A percentile compares a stretch with the other conserved stretches of the same genome.
phyloP scores from a whole-genome alignment of 35 echinoderm and acorn worm species.

The Lytechinus pictus region DNA sequence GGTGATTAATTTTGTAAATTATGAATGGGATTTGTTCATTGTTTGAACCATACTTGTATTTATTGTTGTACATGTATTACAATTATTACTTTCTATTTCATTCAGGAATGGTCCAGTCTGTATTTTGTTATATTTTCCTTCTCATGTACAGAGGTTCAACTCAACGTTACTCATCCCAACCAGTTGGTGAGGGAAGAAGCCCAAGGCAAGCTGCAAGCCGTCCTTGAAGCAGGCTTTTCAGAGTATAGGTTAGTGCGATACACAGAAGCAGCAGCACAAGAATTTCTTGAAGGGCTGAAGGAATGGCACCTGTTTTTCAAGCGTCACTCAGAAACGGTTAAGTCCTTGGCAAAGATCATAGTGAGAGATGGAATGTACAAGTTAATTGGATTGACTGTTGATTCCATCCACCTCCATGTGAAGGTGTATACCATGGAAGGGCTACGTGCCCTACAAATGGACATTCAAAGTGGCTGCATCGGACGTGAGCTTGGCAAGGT shows the following conservation, averaged over 20 bases:
- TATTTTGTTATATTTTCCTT: neutral
- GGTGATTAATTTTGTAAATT: too few relatives aligned
- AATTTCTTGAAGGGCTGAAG: neutral
- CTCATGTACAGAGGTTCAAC: neutral
- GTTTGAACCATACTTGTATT: too few relatives aligned
- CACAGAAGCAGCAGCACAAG: neutral
- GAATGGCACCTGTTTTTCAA: neutral
- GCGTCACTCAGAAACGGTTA: neutral
- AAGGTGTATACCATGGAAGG: neutral
- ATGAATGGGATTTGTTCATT: too few relatives aligned
- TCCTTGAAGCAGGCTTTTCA: neutral
- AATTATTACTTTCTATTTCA: neutral
- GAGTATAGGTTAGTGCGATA: neutral
- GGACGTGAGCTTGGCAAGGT: neutral
- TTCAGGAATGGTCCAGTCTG: too few relatives aligned
- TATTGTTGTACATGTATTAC: too few relatives aligned
- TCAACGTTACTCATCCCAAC: neutral
- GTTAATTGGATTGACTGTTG: neutral
- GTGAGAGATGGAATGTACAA: neutral
- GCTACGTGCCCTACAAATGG: neutral
- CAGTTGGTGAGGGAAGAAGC: neutral
- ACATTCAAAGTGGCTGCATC: neutral
- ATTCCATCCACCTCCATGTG: neutral
- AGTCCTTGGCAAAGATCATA: neutral
- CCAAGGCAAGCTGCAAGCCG: neutral